A percentile compares a stretch with the other conserved stretches of the same genome.
Evolutionary conservation across 2,113 vertebrate genomes (phyloP).

Genomic region (Amphiprion ocellaris): DNA sequence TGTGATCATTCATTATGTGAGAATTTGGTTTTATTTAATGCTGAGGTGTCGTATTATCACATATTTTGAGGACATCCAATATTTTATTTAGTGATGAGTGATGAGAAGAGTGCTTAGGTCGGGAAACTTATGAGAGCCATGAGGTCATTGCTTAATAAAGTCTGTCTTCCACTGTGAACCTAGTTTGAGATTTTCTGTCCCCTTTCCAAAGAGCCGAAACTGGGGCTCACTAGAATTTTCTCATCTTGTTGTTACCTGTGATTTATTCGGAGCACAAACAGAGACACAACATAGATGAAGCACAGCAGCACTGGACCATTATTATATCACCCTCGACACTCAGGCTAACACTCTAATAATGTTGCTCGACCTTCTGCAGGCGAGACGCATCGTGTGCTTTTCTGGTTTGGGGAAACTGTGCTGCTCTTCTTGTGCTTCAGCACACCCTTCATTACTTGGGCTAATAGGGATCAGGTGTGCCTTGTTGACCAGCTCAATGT

Average conservation of each 20-base stretch:
- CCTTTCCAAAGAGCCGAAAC: not conserved
- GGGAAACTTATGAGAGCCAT: no score
- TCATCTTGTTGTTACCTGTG: not conserved
- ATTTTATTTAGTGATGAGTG: no score
- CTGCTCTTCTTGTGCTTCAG: not conserved
- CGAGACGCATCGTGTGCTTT: not conserved
- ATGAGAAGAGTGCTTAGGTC: no score
- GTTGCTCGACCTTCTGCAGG: not conserved
- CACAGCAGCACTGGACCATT: not conserved
- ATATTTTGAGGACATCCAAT: no score
- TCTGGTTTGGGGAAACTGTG: slow-evolving; percentile 17
- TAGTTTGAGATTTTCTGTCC: no score
- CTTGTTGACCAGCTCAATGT: slow-evolving; percentile 3
- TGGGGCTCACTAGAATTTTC: not conserved
- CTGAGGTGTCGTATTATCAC: no score
- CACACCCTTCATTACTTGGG: slow-evolving; percentile 25
- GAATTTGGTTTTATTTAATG: no score
- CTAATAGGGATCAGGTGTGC: slow-evolving; percentile 55
- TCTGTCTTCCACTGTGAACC: no score
- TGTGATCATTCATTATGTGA: no score
- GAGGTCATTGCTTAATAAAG: no score
- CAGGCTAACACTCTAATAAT: not conserved
- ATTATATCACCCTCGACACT: no score
- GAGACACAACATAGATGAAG: slow-evolving; percentile 1
- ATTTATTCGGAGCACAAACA: slow-evolving; percentile 20